A percentile compares a stretch with the other conserved stretches of the same genome.
phyloP scores from a whole-genome alignment of 2,797 vertebrate species.

The Sphenodon punctatus region DNA sequence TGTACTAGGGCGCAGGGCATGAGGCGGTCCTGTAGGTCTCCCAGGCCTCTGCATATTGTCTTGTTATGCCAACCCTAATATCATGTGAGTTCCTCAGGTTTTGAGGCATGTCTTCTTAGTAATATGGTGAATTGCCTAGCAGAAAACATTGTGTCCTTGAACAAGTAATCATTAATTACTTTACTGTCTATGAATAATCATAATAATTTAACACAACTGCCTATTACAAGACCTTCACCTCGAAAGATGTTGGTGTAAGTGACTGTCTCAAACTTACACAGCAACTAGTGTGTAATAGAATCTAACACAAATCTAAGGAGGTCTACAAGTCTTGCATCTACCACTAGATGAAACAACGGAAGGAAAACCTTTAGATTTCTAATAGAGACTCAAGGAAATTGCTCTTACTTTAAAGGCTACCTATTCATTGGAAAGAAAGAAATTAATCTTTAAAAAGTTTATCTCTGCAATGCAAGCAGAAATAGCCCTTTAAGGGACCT shows the following conservation, averaged over 20 bases:
- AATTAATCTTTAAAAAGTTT: neutral
- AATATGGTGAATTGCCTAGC: too few relatives aligned
- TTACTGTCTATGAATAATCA: neutral
- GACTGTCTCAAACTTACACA: neutral
- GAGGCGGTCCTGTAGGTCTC: too few relatives aligned
- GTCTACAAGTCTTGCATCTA: neutral
- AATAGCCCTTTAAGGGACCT: slow-evolving; percentile 25
- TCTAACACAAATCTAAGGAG: neutral
- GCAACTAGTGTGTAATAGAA: neutral
- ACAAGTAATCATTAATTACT: too few relatives aligned
- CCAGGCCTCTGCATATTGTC: too few relatives aligned
- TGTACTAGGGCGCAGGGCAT: too few relatives aligned
- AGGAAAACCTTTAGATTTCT: neutral
- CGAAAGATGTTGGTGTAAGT: neutral
- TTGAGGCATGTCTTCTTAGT: too few relatives aligned
- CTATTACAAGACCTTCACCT: neutral
- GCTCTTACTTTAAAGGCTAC: neutral
- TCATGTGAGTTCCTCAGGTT: too few relatives aligned
- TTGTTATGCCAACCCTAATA: too few relatives aligned
- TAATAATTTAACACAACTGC: neutral
- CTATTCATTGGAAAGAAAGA: neutral
- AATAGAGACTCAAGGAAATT: neutral
- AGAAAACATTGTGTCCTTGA: too few relatives aligned
- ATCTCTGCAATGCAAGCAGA: slow-evolving; percentile 10
- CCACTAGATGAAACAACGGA: neutral